Base-by-base conservation (phyloP, 2,888 invertebrate genomes). In the Parnassius apollo region DNA sequence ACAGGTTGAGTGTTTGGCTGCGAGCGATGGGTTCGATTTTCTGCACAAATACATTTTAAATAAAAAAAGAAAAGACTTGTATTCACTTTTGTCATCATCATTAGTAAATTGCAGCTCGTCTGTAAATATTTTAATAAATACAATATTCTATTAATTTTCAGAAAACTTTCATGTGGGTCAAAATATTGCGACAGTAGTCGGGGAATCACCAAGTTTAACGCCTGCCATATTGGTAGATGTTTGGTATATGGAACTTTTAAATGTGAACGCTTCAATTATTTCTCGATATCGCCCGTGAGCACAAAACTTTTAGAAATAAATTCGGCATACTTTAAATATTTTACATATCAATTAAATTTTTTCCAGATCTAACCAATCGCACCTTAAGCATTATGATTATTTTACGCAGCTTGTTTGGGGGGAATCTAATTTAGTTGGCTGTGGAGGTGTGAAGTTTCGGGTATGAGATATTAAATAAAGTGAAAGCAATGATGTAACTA, bases 391-490 rank as follows among this genome's bases (percentile, higher is more conserved):
- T 68, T 89, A 87, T 56, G 83, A 88, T 61, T 88, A 88, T 68
- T 91, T 91, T 64, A 86, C 90, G 0, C 91, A 91, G 69, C 76
- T 91, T 2, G 77, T 85, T 44, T 91, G 91, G 90, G 86, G 83
- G 8, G 77, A 78, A 42, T 75, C 88, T 2, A 75, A 64, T 13
- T 75, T 80, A 66, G 88, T 91, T 9, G 91, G 91, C 0, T 91
- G 91, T 62, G 90, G 88, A 9, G 83, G 82, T 49, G 86, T 85
- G 9, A 87, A 82, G 66, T 91, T 88, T 66, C 82, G 79, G 75
- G 91, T 90, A 44, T 44, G 44, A 11, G 2, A 44, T 44, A 11
- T 44, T 44, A 44, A 35, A 35, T 35, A 35, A 4, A 4, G 4
- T 35, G 7, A 35, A 35, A 35, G 35, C 35, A 35, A 7, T 35